These are phyloP conservation scores for Paramormyrops kingsleyae DNA, from an alignment of 2,113 vertebrate genomes.

Conservation along the genomic window DNA sequence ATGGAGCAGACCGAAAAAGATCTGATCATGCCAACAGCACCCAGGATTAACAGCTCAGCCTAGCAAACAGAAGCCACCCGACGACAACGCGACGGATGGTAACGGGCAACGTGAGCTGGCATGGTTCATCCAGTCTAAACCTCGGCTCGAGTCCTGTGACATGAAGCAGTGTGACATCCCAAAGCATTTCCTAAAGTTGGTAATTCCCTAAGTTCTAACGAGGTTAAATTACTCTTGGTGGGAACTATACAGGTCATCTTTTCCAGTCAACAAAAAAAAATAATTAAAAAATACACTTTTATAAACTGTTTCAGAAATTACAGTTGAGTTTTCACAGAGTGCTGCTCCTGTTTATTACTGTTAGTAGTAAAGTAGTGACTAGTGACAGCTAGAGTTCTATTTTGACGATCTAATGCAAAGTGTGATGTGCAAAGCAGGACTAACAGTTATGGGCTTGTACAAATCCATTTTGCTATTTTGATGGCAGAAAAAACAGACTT, in stretches of 20 bases:
- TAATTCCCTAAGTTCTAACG: background rate
- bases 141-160: background rate
- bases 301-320: background rate
- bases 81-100: background rate
- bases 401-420: no score
- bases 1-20: background rate
- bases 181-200: background rate
- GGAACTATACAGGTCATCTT: background rate
- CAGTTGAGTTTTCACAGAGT: background rate
- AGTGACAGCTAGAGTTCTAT: background rate
- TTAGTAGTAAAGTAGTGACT: background rate
- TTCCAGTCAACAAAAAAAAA: background rate
- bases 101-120: background rate
- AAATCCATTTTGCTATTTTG: no score
- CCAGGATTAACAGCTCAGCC: background rate
- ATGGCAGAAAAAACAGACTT: no score
- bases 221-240: background rate
- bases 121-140: background rate
- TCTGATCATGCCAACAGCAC: background rate
- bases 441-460: no score
- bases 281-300: background rate
- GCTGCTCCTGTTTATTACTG: background rate
- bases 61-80: background rate
- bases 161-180: background rate
- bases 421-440: no score